These are phyloP conservation scores for Anarsia innoxiella DNA, from an alignment of 2,888 invertebrate genomes.

Conservation along the genomic window DNA sequence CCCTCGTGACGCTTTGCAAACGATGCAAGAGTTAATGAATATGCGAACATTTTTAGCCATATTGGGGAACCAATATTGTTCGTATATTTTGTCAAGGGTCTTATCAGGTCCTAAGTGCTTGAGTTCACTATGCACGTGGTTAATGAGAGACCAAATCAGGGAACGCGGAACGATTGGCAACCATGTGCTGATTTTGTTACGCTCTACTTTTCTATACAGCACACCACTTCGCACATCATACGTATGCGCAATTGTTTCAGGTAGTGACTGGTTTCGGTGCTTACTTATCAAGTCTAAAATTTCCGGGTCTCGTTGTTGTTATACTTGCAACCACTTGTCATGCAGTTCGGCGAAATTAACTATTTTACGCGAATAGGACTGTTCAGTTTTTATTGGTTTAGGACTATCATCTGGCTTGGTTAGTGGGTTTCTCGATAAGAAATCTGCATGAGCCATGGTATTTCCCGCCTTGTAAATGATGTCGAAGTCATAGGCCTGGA, in stretches of 20 bases:
- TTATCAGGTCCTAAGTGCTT: constrained; percentile 24
- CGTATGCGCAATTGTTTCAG: constrained; percentile 13
- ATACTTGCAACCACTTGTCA: constrained; percentile 22
- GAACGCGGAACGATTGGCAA: constrained; percentile 23
- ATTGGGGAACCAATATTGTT: constrained; percentile 25
- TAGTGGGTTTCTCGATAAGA: constrained; percentile 7
- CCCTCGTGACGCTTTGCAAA: constrained; percentile 23
- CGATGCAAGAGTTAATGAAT: constrained; percentile 21
- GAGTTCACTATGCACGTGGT: constrained; percentile 21
- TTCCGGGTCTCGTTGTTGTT: constrained; percentile 25
- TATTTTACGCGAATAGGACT: background rate
- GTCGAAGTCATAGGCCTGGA: constrained; percentile 17
- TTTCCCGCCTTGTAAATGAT: constrained; percentile 13
- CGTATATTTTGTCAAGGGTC: constrained; percentile 25
- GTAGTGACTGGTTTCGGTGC: constrained; percentile 4
- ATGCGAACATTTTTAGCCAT: constrained; percentile 21
- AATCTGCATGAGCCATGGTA: constrained; percentile 13
- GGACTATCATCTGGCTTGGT: constrained; percentile 3
- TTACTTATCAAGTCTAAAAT: constrained; percentile 20
- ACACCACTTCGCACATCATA: constrained; percentile 24
- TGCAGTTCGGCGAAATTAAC: constrained; percentile 20
- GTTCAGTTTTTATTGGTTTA: too few species aligned
- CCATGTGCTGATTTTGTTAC: constrained; percentile 20
- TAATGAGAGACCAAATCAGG: constrained; percentile 23
- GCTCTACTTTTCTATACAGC: constrained; percentile 21